Base-by-base conservation (phyloP, 2,797 vertebrate species). In the Peromyscus melanophrys region DNA sequence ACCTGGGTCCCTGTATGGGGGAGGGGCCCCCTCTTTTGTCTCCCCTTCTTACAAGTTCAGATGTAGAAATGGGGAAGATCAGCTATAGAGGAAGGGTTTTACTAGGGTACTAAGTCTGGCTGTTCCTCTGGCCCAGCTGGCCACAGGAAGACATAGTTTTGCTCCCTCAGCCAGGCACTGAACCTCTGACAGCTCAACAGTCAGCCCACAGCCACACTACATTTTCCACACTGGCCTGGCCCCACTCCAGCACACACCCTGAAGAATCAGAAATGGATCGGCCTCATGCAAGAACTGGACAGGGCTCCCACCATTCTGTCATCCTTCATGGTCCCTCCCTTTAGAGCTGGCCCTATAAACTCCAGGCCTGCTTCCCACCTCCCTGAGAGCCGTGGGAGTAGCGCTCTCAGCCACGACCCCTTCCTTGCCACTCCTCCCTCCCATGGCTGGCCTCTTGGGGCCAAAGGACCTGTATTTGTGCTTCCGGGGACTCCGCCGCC, bases 401-500 rank as follows among this genome's bases (percentile, higher is more conserved):
- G 83, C n/a, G n/a, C 52, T 61, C 37, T 75, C 52, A 1, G n/a
- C 43, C 13, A 65, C 2, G n/a, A 59, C 10, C 92, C 90, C 87
- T 76, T 21, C 67, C 95, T 83, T 52, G 46, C 89, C 63, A 88
- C 40, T 84, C 52, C 34, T 80, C 69, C 76, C 95, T 61, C 92
- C 98, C 88, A 2, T 0, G 61, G 83, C 55, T 73, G 85, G 92
- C 95, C 89, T 95, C 77, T 83, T 85, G 71, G 92, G 89, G 82
- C 90, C 89, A 90, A 87, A 81, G 55, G 98, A 99, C 99, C 99
- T 99, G 99, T 99, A 99, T 98, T 99, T 99, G 98, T 99, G 99
- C 98, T 99, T 99, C 97, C 99, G 99, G 21, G 99, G 99, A 98
- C 99, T 99, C 97, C 99, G 99, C 96, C 99, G 99, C 97, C 99